Conservation (phyloP, 2,888 invertebrate species). For the Drosophila infuscata region DNA sequence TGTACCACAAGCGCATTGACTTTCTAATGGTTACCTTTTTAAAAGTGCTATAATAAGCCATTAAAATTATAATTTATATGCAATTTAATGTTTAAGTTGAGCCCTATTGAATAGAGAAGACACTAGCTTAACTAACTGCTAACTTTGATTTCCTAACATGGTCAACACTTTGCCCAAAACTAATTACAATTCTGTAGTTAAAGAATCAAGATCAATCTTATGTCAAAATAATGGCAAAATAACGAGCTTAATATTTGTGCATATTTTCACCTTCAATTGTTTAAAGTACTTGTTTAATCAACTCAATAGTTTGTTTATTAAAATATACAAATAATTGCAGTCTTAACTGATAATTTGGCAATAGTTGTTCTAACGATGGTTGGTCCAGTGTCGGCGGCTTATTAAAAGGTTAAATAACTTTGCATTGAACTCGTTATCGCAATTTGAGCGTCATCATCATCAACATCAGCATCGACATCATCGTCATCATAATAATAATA, state of each 20-base stretch:
- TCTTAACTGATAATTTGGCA: constrained; percentile 9
- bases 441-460: constrained; percentile 56
- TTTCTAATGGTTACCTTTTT: constrained; percentile 33
- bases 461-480: constrained; percentile 26
- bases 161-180: too few species aligned
- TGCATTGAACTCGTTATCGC: constrained; percentile 82
- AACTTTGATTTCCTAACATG: too few species aligned
- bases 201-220: background rate
- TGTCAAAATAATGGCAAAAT: background rate
- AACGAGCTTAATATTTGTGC: background rate
- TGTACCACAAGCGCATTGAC: constrained; percentile 42
- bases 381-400: constrained; percentile 48
- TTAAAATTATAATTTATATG: background rate
- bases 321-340: background rate
- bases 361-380: constrained; percentile 45
- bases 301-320: background rate
- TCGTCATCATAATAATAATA: constrained; percentile 52
- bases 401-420: constrained; percentile 84
- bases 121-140: too few species aligned
- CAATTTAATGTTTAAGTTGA: background rate
- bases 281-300: background rate
- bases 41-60: background rate
- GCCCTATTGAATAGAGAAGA: too few species aligned
- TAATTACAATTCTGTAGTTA: background rate
- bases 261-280: accelerated